A percentile compares a stretch with the other conserved stretches of the same genome.
These are phyloP conservation scores for Nanger granti DNA, from an alignment of 2,113 vertebrate species.

Conservation along the genomic window DNA sequence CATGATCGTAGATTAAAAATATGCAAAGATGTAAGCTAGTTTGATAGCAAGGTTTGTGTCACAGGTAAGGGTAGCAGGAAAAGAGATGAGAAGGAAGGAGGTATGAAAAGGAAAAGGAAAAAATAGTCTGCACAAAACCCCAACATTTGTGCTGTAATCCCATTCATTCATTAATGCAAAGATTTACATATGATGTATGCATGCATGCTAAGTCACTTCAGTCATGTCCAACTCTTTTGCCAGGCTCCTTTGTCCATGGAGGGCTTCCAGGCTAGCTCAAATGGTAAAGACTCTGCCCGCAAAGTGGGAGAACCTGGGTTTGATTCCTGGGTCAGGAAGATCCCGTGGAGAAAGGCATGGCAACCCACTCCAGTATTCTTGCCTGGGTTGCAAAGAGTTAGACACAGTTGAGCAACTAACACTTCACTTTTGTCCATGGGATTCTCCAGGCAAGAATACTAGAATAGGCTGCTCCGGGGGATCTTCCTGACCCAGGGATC, in stretches of 20 bases:
- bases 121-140: background rate
- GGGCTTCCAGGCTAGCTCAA: background rate
- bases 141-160: background rate
- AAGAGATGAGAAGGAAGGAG: background rate
- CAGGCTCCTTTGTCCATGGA: background rate
- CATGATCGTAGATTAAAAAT: background rate
- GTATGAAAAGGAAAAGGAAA: background rate
- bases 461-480: background rate
- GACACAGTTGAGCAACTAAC: background rate
- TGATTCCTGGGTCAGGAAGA: background rate
- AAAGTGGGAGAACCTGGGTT: background rate
- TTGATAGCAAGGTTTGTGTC: background rate
- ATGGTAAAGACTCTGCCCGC: background rate
- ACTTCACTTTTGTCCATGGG: background rate
- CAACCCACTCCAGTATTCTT: background rate
- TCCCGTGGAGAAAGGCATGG: background rate
- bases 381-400: background rate
- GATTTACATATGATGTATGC: background rate
- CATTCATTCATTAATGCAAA: background rate
- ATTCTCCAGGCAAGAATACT: background rate
- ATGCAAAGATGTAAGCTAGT: background rate
- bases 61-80: background rate
- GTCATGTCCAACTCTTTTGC: background rate
- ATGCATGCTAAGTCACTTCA: background rate
- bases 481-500: background rate